phyloP scores from a whole-genome alignment of 2,888 invertebrate genomes.

The Unio delphinus region DNA sequence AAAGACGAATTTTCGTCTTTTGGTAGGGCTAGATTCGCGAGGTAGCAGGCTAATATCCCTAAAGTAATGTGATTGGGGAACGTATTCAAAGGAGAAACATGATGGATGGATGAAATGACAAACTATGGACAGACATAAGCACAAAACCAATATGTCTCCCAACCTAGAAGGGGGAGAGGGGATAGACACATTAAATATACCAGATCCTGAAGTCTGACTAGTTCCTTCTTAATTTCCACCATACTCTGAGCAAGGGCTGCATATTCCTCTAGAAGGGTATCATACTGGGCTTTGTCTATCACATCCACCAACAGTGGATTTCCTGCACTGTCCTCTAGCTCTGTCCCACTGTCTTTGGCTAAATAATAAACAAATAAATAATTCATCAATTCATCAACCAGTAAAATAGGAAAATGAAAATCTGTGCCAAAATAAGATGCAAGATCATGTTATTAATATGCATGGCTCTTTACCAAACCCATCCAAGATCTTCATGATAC shows the following conservation, averaged over 20 bases:
- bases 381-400: no score
- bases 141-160: neutral
- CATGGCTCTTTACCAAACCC: no score
- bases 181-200: constrained; percentile 33
- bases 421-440: no score
- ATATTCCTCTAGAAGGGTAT: constrained; percentile 44
- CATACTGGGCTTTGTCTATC: constrained; percentile 41
- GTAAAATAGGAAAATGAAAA: no score
- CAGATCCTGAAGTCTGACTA: constrained; percentile 62
- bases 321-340: constrained; percentile 42
- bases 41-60: no score
- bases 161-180: neutral
- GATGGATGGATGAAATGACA: neutral
- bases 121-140: neutral
- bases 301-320: constrained; percentile 18
- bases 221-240: constrained; percentile 53
- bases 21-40: no score
- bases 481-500: no score
- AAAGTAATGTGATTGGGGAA: no score
- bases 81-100: neutral
- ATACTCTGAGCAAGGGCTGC: constrained; percentile 50
- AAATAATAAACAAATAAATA: neutral
- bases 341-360: constrained; percentile 53
- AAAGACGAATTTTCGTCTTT: no score
- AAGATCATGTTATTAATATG: no score